Evolutionary conservation across 2,113 vertebrate species (phyloP).

Genomic region (Peromyscus polionotus): DNA sequence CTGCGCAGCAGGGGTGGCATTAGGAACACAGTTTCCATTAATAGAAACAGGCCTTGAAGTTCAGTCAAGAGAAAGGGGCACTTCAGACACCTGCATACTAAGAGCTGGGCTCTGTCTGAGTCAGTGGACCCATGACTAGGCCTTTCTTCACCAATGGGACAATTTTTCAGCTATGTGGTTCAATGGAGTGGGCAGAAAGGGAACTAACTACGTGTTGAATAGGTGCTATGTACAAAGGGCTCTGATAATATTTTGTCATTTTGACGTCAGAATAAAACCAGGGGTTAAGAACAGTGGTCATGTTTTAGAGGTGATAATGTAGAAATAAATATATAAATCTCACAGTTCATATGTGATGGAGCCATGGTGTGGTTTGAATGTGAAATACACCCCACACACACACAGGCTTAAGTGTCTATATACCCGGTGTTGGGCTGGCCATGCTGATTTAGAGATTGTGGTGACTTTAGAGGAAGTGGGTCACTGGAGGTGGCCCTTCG

Average conservation of each 20-base stretch:
- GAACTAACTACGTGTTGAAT: background rate
- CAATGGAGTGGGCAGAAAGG: background rate
- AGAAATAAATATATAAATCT: background rate
- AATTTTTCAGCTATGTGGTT: background rate
- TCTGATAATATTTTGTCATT: background rate
- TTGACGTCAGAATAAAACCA: background rate
- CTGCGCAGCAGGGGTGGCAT: constrained; percentile 54
- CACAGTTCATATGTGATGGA: background rate
- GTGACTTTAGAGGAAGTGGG: background rate
- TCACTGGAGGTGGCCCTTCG: background rate
- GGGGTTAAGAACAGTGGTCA: background rate
- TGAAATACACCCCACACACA: background rate
- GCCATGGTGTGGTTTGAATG: background rate
- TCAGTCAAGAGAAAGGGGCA: background rate
- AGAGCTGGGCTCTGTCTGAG: background rate
- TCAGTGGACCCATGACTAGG: background rate
- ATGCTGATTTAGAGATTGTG: background rate
- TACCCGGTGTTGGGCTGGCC: background rate
- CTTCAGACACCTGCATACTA: background rate
- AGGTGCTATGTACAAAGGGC: background rate
- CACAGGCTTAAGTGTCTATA: background rate
- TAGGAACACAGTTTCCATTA: constrained; percentile 67
- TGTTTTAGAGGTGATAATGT: background rate
- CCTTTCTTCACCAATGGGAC: background rate
- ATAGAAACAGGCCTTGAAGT: constrained; percentile 57